phyloP scores from a whole-genome alignment of 2,797 vertebrate genomes.

The Pipistrellus pipistrellus region DNA sequence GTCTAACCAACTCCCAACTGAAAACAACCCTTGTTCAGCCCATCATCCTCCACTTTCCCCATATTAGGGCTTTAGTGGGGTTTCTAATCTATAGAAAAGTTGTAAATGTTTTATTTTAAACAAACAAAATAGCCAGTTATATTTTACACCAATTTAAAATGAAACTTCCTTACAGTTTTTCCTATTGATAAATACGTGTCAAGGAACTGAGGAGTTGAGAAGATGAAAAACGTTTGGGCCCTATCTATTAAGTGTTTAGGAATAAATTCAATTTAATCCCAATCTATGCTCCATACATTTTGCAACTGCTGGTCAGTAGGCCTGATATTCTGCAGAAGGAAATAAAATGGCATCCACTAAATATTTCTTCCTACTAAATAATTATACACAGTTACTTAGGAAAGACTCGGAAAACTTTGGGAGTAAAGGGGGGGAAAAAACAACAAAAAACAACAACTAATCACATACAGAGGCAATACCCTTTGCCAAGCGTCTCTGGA shows the following conservation, averaged over 20 bases:
- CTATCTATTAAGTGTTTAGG: neutral
- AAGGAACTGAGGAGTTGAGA: slow-evolving; percentile 45
- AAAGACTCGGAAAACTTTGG: neutral
- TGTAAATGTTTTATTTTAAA: neutral
- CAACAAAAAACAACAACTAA: neutral
- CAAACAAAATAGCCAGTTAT: neutral
- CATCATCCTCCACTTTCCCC: neutral
- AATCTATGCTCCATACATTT: neutral
- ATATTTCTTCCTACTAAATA: neutral
- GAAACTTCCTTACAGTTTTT: slow-evolving; percentile 9
- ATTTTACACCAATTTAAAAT: slow-evolving; percentile 26
- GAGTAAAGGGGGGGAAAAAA: neutral
- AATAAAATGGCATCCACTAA: slow-evolving; percentile 14
- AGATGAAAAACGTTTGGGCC: neutral
- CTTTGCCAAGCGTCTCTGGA: neutral
- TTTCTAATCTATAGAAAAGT: neutral
- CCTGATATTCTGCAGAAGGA: neutral
- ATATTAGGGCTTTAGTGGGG: neutral
- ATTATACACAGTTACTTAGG: neutral
- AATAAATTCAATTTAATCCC: slow-evolving; percentile 20
- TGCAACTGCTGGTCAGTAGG: neutral
- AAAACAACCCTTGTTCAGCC: neutral
- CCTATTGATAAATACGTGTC: slow-evolving; percentile 27
- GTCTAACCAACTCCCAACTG: neutral
- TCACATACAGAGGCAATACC: neutral